phyloP scores from a whole-genome alignment of 2,888 invertebrate species.

The Heliconius charithonia region DNA sequence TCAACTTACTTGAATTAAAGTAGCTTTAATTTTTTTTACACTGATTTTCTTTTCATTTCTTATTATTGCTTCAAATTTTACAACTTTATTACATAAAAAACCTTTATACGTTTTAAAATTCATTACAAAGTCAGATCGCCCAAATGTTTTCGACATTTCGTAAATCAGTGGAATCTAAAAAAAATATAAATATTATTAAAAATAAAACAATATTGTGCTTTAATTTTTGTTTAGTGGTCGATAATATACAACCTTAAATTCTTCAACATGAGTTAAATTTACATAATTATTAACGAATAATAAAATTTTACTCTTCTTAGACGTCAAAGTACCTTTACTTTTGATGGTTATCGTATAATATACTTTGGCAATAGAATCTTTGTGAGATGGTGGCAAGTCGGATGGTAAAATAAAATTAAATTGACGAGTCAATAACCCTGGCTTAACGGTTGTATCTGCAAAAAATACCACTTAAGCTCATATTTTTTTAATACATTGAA shows the following conservation, averaged over 20 bases:
- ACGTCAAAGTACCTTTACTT: constrained; percentile 60
- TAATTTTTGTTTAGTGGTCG: not conserved
- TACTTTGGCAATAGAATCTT: constrained; percentile 68
- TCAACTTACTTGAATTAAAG: constrained; percentile 64
- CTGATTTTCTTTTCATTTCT: constrained; percentile 63
- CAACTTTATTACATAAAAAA: constrained; percentile 64
- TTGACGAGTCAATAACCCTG: constrained; percentile 64
- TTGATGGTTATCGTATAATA: constrained; percentile 65
- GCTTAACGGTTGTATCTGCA: constrained; percentile 57
- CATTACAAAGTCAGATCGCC: constrained; percentile 58
- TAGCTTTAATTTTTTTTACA: constrained; percentile 62
- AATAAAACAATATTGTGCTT: not conserved
- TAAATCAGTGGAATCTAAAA: constrained; percentile 61
- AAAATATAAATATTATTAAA: not conserved
- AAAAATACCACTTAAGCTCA: constrained; percentile 15
- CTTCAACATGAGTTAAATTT: constrained; percentile 64
- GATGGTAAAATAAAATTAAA: constrained; percentile 70
- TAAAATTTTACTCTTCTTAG: constrained; percentile 54
- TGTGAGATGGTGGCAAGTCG: constrained; percentile 70
- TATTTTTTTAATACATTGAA: not conserved
- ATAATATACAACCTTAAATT: constrained; percentile 57
- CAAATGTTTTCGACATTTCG: constrained; percentile 62
- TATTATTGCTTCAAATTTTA: constrained; percentile 66
- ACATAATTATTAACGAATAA: constrained; percentile 64
- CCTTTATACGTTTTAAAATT: constrained; percentile 66